Conservation (phyloP, 2,797 vertebrate species). For the Phrynocephalus forsythii region DNA sequence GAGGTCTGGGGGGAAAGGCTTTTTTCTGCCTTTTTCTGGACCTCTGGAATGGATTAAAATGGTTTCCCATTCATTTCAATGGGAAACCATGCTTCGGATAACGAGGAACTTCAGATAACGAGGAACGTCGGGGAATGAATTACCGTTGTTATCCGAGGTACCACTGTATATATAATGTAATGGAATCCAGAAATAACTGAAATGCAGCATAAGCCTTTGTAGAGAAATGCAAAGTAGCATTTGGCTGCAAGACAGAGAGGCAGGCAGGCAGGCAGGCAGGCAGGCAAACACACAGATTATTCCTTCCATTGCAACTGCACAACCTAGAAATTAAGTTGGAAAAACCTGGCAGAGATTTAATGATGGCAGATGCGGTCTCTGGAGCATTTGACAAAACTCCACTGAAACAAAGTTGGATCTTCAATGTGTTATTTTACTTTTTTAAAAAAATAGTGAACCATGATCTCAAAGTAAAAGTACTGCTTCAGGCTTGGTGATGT, state of each 20-base stretch:
- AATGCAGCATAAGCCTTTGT: conserved; percentile 26
- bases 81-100: too few species aligned
- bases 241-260: conserved; percentile 23
- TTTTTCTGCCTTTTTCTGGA: too few species aligned
- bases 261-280: conserved; percentile 5
- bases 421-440: conserved; percentile 34
- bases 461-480: background rate
- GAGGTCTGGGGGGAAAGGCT: too few species aligned
- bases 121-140: too few species aligned
- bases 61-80: too few species aligned
- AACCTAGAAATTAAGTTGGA: conserved; percentile 35
- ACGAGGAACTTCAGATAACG: too few species aligned
- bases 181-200: conserved; percentile 18
- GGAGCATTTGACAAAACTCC: conserved; percentile 39
- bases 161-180: background rate
- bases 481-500: background rate
- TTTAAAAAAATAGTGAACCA: background rate
- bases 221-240: background rate
- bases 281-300: conserved; percentile 37
- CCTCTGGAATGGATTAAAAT: too few species aligned
- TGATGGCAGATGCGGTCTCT: conserved; percentile 33
- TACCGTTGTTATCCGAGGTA: too few species aligned
- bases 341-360: conserved; percentile 26
- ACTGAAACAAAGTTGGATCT: conserved; percentile 15
- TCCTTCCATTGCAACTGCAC: conserved; percentile 30